Evolutionary conservation across 2,113 vertebrate species (phyloP), one percentile per base, ranked within the genome.

Genomic region (Helogale parvula): DNA sequence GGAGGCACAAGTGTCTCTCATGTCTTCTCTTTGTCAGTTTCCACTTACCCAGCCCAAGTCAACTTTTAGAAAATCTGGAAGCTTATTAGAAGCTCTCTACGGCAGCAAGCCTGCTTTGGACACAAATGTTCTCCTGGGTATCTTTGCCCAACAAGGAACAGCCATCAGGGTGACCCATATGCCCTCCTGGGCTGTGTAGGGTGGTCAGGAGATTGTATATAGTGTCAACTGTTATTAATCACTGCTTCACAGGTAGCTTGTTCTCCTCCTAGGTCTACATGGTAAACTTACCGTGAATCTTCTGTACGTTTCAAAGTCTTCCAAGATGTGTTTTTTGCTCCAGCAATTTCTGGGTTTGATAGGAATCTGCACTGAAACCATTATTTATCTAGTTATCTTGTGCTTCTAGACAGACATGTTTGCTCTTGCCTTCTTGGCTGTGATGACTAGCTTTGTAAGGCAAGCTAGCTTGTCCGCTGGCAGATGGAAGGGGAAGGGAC

Each of bases 361-460:
- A n/a, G 3, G 47, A 1, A 82, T 76, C 69, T 84, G 65, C 12
- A n/a, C 0, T 13, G 72, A 85, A 74, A 45, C 7, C 63, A 38
- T 35, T n/a, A 29, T 84, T 84, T 54, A n/a, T 45, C 33, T 29
- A 66, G 8, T 54, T 94, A 69, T 41, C 52, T 68, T 19, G 12
- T 17, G 3, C 89, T 82, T 76, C 47, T 63, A 79, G 33, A 87
- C 21, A 21, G 10, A 23, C n/a, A 0, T 29, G 31, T 60, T 79
- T 92, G n/a, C n/a, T 93, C 79, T 92, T 95, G 90, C 79, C 45
- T 23, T 86, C 72, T 79, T 35, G 41, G 31, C 35, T 66, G 87
- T 25, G 35, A 33, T 35, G 33, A 52, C 68, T 29, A 76, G 21
- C 47, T 81, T 88, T 47, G 23, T 19, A 35, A 85, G 23, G 11